Base-by-base conservation (phyloP, 92 coral and sea anemone species). In the Parazoanthus atlanticus region DNA sequence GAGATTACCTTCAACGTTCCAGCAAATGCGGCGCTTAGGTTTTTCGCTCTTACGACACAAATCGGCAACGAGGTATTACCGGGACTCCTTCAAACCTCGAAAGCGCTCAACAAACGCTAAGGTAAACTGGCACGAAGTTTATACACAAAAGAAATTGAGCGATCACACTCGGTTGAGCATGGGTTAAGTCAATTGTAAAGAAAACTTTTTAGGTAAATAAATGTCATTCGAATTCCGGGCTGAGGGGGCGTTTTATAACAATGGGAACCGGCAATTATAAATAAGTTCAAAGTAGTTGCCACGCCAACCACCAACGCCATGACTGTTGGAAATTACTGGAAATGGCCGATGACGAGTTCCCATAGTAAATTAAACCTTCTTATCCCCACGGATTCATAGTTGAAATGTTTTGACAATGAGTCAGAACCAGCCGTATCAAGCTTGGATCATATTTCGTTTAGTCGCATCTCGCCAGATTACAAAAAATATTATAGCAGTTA, bases 201-300 rank as follows among this genome's bases (percentile, higher is more conserved):
- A 19, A 23, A 61, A 61, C 28, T 2, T 61, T 61, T 21, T 19
- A 61, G 1, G 28, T 61, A 61, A 61, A 23, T 25, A 61, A 70
- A 70, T 70, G 75, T 70, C 38, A 70, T 70, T 70, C 75, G 34
- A 70, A 70, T 70, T 70, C 75, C 36, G 75, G 34, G 75, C 34
- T 70, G 34, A 26, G 75, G 75, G 75, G 75, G 75, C 75, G 75
- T 66, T 66, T 25, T 66, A 66, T 29, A 70, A 70, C 75, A 70
- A 70, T 70, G 75, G 21, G 34, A 10, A 66, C 72, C 29, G 19
- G 19, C 75, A 70, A 0, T 70, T 70, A 28, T 29, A 28, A 28
- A 70, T 70, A 70, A 29, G 34, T 29, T 70, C 32, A 29, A 70
- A 70, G 19, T 15, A 8, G 75, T 70, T 70, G 75, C 75, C 36